A percentile compares a stretch with the other conserved stretches of the same genome.
Conservation (phyloP, 2,888 invertebrate species). For the Cordylochernes scorpioides region DNA sequence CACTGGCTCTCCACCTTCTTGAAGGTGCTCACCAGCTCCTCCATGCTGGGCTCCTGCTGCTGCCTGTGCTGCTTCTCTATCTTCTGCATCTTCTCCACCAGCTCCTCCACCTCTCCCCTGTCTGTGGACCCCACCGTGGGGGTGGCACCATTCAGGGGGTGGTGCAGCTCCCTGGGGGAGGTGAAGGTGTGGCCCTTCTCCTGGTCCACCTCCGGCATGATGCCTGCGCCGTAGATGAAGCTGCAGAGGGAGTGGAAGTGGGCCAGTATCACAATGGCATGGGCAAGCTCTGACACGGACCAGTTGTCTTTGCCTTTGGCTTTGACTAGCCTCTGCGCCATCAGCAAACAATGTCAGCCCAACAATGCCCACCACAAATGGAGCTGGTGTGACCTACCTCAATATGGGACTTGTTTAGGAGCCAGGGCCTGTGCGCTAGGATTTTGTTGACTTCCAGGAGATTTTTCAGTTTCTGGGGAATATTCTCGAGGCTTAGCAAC, state of each 20-base stretch:
- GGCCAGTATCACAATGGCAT: slow-evolving; percentile 51
- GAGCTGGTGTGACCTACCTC: slow-evolving; percentile 32
- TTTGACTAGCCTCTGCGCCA: no score
- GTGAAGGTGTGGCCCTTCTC: slow-evolving; percentile 18
- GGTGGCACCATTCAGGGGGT: background rate
- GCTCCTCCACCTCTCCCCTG: no score
- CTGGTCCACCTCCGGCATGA: slow-evolving; percentile 26
- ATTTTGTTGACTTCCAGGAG: slow-evolving; percentile 61
- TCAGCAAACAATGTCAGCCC: no score
- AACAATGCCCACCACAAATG: no score
- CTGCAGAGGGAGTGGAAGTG: slow-evolving; percentile 64
- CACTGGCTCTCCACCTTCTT: slow-evolving; percentile 38
- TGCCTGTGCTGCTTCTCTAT: slow-evolving; percentile 38
- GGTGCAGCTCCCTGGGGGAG: no score
- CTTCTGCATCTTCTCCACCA: slow-evolving; percentile 54
- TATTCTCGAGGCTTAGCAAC: slow-evolving; percentile 43
- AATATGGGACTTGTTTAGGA: slow-evolving; percentile 42
- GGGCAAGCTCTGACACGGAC: slow-evolving; percentile 57
- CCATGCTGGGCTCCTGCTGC: slow-evolving; percentile 35
- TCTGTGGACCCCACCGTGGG: no score
- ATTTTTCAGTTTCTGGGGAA: slow-evolving; percentile 47
- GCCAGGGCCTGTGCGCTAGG: slow-evolving; percentile 63
- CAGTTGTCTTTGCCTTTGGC: slow-evolving; percentile 32
- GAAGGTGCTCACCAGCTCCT: slow-evolving; percentile 35
- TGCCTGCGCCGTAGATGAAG: slow-evolving; percentile 58